Evolutionary conservation across 2,888 invertebrate genomes (phyloP).

Genomic region (Polydesmus complanatus): DNA sequence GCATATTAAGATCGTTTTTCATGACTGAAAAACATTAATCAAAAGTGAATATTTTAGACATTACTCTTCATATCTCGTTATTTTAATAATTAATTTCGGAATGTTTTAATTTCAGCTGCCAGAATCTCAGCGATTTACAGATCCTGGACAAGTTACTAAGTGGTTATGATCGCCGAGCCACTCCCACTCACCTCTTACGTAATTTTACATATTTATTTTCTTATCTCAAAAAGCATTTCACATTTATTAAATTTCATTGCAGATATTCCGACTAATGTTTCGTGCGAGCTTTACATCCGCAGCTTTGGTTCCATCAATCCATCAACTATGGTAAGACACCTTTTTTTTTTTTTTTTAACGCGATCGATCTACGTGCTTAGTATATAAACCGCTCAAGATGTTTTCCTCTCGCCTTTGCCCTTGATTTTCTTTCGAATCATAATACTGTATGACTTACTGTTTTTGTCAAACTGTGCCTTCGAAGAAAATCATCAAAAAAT

Average conservation of each 20-base stretch:
- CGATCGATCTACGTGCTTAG: too few relatives aligned
- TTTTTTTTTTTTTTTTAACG: too few relatives aligned
- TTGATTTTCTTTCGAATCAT: too few relatives aligned
- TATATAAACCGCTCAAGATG: too few relatives aligned
- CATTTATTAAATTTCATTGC: background rate
- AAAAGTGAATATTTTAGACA: too few relatives aligned
- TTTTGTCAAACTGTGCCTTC: too few relatives aligned
- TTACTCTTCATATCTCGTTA: too few relatives aligned
- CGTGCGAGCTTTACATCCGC: constrained; percentile 35
- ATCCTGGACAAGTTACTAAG: constrained; percentile 34
- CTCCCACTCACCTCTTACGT: constrained; percentile 37
- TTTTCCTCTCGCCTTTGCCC: too few relatives aligned
- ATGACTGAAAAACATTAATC: too few relatives aligned
- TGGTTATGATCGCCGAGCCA: constrained; percentile 35
- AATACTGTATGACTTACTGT: too few relatives aligned
- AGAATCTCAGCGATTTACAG: constrained; percentile 18
- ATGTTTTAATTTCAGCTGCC: constrained; percentile 12
- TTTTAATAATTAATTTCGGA: background rate
- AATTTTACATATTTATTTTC: constrained; percentile 22
- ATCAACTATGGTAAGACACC: constrained; percentile 34
- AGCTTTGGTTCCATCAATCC: constrained; percentile 39
- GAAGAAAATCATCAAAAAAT: too few relatives aligned
- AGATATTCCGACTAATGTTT: constrained; percentile 36
- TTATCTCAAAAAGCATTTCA: background rate
- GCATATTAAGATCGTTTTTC: too few relatives aligned